phyloP scores from a whole-genome alignment of 2,888 invertebrate species.

The Pachymerium ferrugineum region DNA sequence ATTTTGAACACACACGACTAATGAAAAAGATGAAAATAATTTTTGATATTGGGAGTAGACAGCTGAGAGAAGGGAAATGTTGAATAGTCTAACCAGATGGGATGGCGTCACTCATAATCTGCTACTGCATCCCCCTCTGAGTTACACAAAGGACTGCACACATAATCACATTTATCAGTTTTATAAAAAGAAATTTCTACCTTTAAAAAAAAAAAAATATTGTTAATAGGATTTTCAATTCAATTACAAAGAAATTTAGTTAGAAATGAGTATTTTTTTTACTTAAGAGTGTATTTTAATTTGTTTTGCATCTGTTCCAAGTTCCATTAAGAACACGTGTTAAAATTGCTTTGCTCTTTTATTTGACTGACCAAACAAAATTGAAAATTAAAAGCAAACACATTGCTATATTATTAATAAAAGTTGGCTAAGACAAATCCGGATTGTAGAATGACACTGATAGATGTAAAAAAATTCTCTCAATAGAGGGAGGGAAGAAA shows the following conservation, averaged over 20 bases:
- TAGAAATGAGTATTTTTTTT: constrained; percentile 7
- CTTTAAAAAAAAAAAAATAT: neutral
- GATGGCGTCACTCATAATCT: constrained; percentile 21
- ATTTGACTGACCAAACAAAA: constrained; percentile 21
- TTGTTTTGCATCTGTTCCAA: constrained; percentile 17
- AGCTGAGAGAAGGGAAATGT: neutral
- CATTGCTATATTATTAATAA: constrained; percentile 7
- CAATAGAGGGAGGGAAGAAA: constrained; percentile 20
- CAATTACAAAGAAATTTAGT: constrained; percentile 15
- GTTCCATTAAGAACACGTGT: constrained; percentile 21
- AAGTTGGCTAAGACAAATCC: too few relatives aligned
- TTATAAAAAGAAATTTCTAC: neutral
- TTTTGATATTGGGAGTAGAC: neutral
- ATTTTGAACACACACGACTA: too few relatives aligned
- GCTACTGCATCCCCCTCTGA: constrained; percentile 6
- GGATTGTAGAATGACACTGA: constrained; percentile 6
- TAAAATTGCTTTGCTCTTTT: constrained; percentile 18
- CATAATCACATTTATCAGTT: neutral
- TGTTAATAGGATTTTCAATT: constrained; percentile 18
- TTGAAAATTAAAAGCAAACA: constrained; percentile 21
- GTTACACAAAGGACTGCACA: constrained; percentile 12
- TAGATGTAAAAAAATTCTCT: neutral
- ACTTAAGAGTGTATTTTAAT: constrained; percentile 12
- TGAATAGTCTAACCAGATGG: constrained; percentile 11
- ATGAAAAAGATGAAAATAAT: neutral